phyloP scores from a whole-genome alignment of 2,888 invertebrate species.

The Muschampia plurimacula region DNA sequence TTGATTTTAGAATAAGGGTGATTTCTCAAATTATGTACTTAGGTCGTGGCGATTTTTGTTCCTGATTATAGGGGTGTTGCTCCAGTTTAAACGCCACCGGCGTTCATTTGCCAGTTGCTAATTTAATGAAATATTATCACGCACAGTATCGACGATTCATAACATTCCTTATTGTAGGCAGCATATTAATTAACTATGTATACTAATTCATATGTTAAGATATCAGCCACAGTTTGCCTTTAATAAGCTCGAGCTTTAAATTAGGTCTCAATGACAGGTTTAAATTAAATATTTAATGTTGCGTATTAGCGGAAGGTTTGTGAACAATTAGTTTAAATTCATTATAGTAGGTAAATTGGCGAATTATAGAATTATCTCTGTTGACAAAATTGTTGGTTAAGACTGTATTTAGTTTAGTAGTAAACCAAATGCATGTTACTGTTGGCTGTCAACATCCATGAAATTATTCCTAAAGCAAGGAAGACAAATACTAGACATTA shows the following conservation, averaged over 20 bases:
- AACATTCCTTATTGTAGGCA: slow-evolving; percentile 60
- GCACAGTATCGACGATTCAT: slow-evolving; percentile 53
- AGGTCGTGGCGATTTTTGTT: slow-evolving; percentile 42
- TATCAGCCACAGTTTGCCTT: slow-evolving; percentile 53
- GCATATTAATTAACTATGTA: slow-evolving; percentile 40
- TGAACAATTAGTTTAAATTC: slow-evolving; percentile 26
- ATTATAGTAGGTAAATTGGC: neutral
- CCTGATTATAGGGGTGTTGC: slow-evolving; percentile 29
- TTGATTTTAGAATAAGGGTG: slow-evolving; percentile 26
- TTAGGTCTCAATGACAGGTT: slow-evolving; percentile 55
- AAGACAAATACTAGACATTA: slow-evolving; percentile 23
- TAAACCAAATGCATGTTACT: slow-evolving; percentile 29
- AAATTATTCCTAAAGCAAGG: slow-evolving; percentile 22
- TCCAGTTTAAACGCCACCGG: slow-evolving; percentile 15
- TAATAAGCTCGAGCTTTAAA: slow-evolving; percentile 55
- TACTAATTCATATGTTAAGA: slow-evolving; percentile 15
- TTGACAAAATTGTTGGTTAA: slow-evolving; percentile 26
- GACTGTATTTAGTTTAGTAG: slow-evolving; percentile 25
- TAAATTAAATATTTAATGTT: slow-evolving; percentile 46
- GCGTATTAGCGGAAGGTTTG: slow-evolving; percentile 19
- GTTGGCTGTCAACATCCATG: slow-evolving; percentile 34
- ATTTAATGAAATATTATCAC: slow-evolving; percentile 31
- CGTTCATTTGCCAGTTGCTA: slow-evolving; percentile 28
- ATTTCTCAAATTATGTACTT: slow-evolving; percentile 50
- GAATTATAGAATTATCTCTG: slow-evolving; percentile 27